A percentile compares a stretch with the other conserved stretches of the same genome.
phyloP scores from a whole-genome alignment of 2,113 vertebrate genomes.

The Lophotis ruficrista region DNA sequence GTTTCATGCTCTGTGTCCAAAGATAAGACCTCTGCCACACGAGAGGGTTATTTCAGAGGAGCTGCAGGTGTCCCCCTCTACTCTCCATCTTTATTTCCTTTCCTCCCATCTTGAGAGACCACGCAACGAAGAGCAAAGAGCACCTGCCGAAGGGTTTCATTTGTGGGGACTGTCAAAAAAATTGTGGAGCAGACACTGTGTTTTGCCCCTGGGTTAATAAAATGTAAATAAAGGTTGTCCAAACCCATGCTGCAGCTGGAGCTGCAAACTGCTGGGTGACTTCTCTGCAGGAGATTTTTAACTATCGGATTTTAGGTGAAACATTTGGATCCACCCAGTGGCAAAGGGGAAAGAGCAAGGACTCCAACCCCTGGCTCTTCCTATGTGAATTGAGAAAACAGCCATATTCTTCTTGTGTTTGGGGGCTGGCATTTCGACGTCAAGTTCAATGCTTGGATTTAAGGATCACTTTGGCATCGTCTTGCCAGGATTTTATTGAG shows the following conservation, averaged over 20 bases:
- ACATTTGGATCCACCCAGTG: not conserved
- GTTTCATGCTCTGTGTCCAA: not conserved
- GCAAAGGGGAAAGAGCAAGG: not conserved
- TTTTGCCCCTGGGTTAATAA: not conserved
- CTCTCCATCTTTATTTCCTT: not conserved
- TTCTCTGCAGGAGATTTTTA: not conserved
- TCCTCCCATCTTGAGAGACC: not conserved
- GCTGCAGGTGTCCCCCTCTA: not conserved
- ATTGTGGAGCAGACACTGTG: not conserved
- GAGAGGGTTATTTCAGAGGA: not conserved
- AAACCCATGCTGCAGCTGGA: not conserved
- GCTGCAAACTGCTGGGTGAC: accelerated
- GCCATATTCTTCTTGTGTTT: accelerated
- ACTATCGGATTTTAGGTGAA: not conserved
- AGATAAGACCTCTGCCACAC: not conserved
- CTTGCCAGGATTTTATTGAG: not conserved
- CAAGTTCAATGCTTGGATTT: not conserved
- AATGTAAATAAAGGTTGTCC: not conserved
- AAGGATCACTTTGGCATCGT: not conserved
- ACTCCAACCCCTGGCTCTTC: not conserved
- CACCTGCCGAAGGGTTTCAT: not conserved
- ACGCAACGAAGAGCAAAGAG: accelerated
- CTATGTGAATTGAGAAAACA: not conserved
- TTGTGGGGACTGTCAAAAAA: not conserved
- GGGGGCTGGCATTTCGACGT: accelerated